Evolutionary conservation across 2,113 vertebrate genomes (phyloP).

Genomic region (Onychorhynchus coronatus): DNA sequence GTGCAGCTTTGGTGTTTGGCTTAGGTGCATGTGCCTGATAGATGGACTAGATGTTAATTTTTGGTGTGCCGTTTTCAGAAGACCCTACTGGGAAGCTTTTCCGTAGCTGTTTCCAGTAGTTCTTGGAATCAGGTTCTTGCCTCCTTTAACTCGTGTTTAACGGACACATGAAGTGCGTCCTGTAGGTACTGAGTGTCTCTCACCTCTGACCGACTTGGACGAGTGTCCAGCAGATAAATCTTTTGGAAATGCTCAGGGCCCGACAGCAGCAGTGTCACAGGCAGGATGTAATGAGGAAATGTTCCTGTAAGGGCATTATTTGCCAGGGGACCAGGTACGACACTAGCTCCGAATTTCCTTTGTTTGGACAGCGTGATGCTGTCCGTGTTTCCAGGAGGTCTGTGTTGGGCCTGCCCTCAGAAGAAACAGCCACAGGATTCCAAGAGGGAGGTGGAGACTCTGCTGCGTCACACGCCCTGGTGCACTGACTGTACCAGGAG

Average conservation of each 20-base stretch:
- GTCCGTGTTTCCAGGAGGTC: not conserved
- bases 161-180: not conserved
- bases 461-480: not conserved
- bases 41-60: not conserved
- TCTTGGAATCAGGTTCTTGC: not conserved
- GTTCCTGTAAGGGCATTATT: conserved; percentile 3
- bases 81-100: not conserved
- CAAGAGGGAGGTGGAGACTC: not conserved
- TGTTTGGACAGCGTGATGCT: not conserved
- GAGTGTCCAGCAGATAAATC: not conserved
- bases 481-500: not conserved
- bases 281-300: conserved; percentile 32
- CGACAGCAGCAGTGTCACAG: not conserved
- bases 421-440: not conserved
- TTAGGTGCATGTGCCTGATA: not conserved
- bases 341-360: not conserved
- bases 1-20: not conserved
- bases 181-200: not conserved
- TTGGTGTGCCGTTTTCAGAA: not conserved
- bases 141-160: not conserved
- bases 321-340: conserved; percentile 6
- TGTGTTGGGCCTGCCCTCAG: rapidly evolving
- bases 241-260: not conserved
- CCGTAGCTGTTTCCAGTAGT: not conserved
- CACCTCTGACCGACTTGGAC: conserved; percentile 14